Conservation (phyloP, 2,113 vertebrate species). For the Gallinago paraguaiae region DNA sequence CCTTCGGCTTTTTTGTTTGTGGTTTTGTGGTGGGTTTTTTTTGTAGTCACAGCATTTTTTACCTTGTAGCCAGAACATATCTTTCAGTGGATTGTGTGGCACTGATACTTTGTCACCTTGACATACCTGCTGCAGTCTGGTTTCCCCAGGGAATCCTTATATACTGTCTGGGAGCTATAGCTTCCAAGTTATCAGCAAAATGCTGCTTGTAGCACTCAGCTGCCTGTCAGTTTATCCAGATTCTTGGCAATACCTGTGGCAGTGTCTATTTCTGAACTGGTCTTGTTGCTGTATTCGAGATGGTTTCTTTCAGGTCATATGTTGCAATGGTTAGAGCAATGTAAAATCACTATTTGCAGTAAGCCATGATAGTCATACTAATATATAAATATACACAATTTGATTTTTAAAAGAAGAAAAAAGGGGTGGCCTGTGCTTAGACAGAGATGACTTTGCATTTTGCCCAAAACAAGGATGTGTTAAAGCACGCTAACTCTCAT, state of each 20-base stretch:
- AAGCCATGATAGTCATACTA: neutral
- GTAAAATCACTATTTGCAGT: neutral
- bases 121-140: constrained; percentile 13
- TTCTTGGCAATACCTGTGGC: neutral
- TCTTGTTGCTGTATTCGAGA: neutral
- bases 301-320: neutral
- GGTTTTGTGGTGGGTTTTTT: neutral
- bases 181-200: constrained; percentile 35
- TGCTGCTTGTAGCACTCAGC: neutral
- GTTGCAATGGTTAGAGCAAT: neutral
- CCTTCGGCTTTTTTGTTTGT: neutral
- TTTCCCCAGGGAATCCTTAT: constrained; percentile 27
- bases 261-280: constrained; percentile 6
- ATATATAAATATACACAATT: neutral
- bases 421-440: neutral
- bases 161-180: neutral
- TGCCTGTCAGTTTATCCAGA: constrained; percentile 12
- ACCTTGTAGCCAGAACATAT: neutral
- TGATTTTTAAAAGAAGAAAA: neutral
- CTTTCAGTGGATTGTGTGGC: constrained; percentile 2
- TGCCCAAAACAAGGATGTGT: neutral
- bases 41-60: neutral
- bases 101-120: constrained; percentile 48
- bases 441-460: neutral
- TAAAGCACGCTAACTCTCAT: neutral